Evolutionary conservation across 2,888 invertebrate genomes (phyloP).

Genomic region (Rhyacophila evoluta): DNA sequence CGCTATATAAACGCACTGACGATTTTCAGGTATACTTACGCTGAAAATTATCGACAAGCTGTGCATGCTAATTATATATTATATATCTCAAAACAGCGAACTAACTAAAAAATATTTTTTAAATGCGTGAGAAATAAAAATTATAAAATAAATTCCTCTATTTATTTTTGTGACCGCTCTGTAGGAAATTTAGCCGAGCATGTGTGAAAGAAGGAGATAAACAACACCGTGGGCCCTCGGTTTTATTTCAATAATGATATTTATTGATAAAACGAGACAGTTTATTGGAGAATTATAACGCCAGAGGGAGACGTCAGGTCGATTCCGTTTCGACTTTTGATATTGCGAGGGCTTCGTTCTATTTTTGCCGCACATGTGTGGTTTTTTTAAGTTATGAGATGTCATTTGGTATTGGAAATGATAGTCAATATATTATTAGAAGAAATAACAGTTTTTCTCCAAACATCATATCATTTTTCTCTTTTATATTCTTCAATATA

Average conservation of each 20-base stretch:
- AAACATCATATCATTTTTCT: not conserved
- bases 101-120: no score
- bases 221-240: not conserved
- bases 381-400: constrained; percentile 14
- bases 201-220: constrained; percentile 18
- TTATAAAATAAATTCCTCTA: no score
- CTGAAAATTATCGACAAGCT: no score
- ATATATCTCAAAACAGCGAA: no score
- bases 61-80: no score
- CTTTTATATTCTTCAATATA: no score
- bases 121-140: no score
- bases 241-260: constrained; percentile 18
- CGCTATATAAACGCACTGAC: no score
- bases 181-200: not conserved
- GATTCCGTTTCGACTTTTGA: constrained; percentile 3
- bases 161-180: not conserved
- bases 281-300: constrained; percentile 4
- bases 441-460: not conserved
- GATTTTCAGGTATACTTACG: no score
- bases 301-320: constrained; percentile 1
- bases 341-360: not conserved
- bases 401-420: constrained; percentile 15
- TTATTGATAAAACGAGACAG: constrained; percentile 15
- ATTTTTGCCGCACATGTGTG: constrained; percentile 12
- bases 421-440: not conserved